Conservation (phyloP, 1,140 invertebrate genomes). For the Drosophila lacteicornis region DNA sequence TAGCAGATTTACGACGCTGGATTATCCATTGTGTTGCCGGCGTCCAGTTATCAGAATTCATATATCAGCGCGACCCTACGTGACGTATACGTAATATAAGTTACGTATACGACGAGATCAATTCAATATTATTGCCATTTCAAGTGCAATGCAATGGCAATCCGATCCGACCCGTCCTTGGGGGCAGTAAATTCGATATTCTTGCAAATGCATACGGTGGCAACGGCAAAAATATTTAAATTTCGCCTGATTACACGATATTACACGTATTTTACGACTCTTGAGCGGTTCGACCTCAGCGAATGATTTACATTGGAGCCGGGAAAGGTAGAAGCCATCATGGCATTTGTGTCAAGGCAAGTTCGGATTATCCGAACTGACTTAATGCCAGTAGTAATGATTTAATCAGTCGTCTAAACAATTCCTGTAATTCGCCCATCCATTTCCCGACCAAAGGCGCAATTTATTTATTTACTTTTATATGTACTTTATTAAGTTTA, state of each 20-base stretch:
- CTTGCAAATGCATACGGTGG: slow-evolving; percentile 31
- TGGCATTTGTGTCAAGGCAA: slow-evolving; percentile 54
- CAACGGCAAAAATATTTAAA: slow-evolving; percentile 76
- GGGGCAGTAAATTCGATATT: slow-evolving; percentile 33
- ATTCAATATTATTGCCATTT: slow-evolving; percentile 72
- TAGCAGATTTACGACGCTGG: slow-evolving; percentile 73
- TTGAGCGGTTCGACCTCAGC: slow-evolving; percentile 52
- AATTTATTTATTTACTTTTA: slow-evolving; percentile 55
- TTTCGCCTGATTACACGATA: slow-evolving; percentile 54
- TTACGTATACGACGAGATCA: slow-evolving; percentile 62
- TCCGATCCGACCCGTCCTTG: slow-evolving; percentile 57
- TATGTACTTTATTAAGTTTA: slow-evolving; percentile 80
- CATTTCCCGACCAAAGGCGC: not conserved
- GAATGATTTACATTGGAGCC: slow-evolving; percentile 44
- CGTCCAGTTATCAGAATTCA: slow-evolving; percentile 65
- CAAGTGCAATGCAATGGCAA: slow-evolving; percentile 66
- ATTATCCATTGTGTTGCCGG: slow-evolving; percentile 71
- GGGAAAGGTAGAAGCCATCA: slow-evolving; percentile 30
- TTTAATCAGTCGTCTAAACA: slow-evolving; percentile 30
- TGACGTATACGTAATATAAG: slow-evolving; percentile 72
- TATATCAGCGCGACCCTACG: slow-evolving; percentile 46
- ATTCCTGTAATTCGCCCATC: not conserved
- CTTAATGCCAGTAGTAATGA: slow-evolving; percentile 35
- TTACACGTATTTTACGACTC: slow-evolving; percentile 42
- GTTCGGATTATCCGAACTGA: slow-evolving; percentile 16